Base-by-base conservation (phyloP, 2,888 invertebrate species). In the Byasa hedistus region DNA sequence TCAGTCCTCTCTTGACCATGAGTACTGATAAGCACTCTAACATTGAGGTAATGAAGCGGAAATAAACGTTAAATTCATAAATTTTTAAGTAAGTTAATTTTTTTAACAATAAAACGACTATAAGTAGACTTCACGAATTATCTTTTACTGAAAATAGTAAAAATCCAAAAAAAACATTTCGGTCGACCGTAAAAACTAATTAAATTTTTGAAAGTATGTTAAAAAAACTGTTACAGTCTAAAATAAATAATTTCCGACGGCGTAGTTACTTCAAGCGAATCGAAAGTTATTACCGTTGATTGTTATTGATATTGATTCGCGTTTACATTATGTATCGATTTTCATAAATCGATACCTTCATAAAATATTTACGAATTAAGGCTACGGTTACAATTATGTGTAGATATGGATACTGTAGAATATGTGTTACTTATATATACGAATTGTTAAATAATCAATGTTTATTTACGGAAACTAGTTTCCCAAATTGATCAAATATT, bases 291-390 rank as follows among this genome's bases (percentile, higher is more conserved):
- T 57, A 22, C 48, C 27, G 48, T 57, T 57, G 51, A 58, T 39
- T 52, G 58, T 54, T 58, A 58, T 64, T 24, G 58, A 64, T 64
- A 64, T 54, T 21, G 64, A 32, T 39, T 57, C 58, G 69, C 64
- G 70, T 73, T 44, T 57, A n/a, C 55, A 61, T 65, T 27, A 27
- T 51, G 57, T 66, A 60, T 66, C 60, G 22, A 64, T 69, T 66
- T 54, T 48, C 59, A n/a, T 48, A 56, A 57, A 57, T 22, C 48
- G 24, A 55, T 57, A 23, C 22, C 2, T 21, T 54, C 4, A 54
- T 22, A 54, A 54, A 54, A 22, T 8, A 22, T 54, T 54, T 22
- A 8, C 52, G 22, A 12, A 1, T 54, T 54, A 22, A 54, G 22
- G 52, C 19, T 48, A 48, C n/a, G 48, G 48, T 48, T 48, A 48